Evolutionary conservation across 2,797 vertebrate genomes (phyloP), one percentile per base, ranked within the genome.

Genomic region (Chaenodraco wilsoni): DNA sequence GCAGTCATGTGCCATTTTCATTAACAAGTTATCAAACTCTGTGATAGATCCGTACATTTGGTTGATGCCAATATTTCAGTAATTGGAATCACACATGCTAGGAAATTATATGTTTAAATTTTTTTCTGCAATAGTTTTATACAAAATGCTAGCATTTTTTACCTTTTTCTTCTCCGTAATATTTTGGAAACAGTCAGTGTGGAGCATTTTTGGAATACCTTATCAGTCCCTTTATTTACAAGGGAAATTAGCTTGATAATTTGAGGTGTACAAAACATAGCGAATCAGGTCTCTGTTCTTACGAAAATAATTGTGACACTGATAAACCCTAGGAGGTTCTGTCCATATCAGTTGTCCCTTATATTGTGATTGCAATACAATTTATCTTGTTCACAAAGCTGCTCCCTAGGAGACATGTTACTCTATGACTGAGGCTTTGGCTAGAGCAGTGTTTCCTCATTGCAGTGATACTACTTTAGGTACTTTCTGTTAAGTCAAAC

Each of bases 1-100:
- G 19, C 46, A 77, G 75, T 86, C 81, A 83, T 75, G 72, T 83
- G 84, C 15, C 48, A 50, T 13, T 72, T 19, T 61, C 10, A 58
- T 60, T 71, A 43, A 72, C 3, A 46, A 19, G 8, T 73, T 64
- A 15, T 68, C 16, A 60, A 49, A 41, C 27, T 62, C 50, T 59
- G 3, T 62, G 8, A 60, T 17, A 15, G 4, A 63, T 71, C 12
- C 6, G 3, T 19, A 72, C 9, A 16, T 65, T n/a, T 63, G 37
- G 64, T 7, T 65, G 11, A 69, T 41, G n/a, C 16, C 17, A 66
- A 40, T 58, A 27, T 59, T 51, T 65, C 2, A 59, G 15, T 23
- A 75, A 57, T 11, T 63, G 19, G 27, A 63, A 65, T 33, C 52
- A 64, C 27, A 46, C 41, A 76, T 46, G 5, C 16, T 0, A 57